Base-by-base conservation (phyloP, 2,797 vertebrate species). In the Danio jaintianensis region DNA sequence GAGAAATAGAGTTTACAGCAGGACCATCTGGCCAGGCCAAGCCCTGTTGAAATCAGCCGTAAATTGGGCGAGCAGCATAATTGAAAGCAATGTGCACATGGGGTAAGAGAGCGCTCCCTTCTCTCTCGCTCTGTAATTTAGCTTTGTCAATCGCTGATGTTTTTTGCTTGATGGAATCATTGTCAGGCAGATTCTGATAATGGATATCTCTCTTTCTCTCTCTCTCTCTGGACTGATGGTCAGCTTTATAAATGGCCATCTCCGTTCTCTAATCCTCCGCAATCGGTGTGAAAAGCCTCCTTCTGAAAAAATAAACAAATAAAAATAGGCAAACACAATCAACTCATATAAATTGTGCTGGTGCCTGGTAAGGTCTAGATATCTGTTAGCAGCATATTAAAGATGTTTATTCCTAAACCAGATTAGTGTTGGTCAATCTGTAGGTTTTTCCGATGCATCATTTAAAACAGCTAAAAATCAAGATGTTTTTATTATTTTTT, bases 21-120 rank as follows among this genome's bases (percentile, higher is more conserved):
- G 81, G 73, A 85, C 88, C 93, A 92, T 94, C 92, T 94, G 93
- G 90, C 85, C 82, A 61, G 78, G 82, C 81, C 74, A 22, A 80
- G 84, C 72, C 80, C 87, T 78, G 84, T 87, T 86, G 85, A 91
- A 89, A 91, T 86, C 84, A 89, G 85, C 80, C 75, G 84, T 86
- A 86, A 89, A 91, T 88, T 88, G 87, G 80, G 72, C 8, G 69
- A 79, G 79, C 45, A 42, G 52, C 58, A 81, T 81, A 82, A 89
- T 84, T 90, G 87, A 91, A 89, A 88, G 82, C 81, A 85, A 89
- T 87, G 86, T 79, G 86, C 70, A 36, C 13, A 55, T 52, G 68
- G 53, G 58, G 61, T 63, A 52, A 74, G 53, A n/a, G 22, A 69
- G 72, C 11, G 84, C 29, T 38, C 40, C 50, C 69, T 18, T 80